These are phyloP conservation scores for Drosophila mayaguana DNA, from an alignment of 2,888 invertebrate species.

Conservation along the genomic window DNA sequence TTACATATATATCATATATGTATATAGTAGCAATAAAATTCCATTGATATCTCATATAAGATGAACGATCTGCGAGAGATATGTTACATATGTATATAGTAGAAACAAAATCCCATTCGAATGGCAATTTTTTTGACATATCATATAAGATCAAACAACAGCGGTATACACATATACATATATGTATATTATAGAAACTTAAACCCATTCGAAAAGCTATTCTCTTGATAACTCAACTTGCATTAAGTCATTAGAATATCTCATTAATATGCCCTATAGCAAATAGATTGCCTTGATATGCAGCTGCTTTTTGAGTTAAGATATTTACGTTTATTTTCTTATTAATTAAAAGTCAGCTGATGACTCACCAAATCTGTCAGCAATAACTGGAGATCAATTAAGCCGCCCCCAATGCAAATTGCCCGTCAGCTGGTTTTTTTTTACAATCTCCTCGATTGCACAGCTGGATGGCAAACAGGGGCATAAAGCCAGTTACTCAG, in stretches of 20 bases:
- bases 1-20: no score
- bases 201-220: not conserved
- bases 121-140: no score
- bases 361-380: slow-evolving; percentile 29
- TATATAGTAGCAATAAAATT: no score
- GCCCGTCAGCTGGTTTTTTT: slow-evolving; percentile 32
- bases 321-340: not conserved
- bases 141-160: no score
- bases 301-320: not conserved
- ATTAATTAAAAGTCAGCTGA: slow-evolving; percentile 13
- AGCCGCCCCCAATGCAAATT: slow-evolving; percentile 71
- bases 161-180: no score
- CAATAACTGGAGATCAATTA: slow-evolving; percentile 56
- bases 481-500: slow-evolving; percentile 9
- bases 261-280: not conserved
- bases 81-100: no score
- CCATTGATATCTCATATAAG: no score
- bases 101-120: no score
- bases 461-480: slow-evolving; percentile 52
- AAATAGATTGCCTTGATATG: not conserved
- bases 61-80: no score
- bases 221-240: not conserved
- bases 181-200: no score
- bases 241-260: not conserved
- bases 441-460: slow-evolving; percentile 51